Evolutionary conservation across 2,113 vertebrate genomes (phyloP).

Genomic region (Eulemur macaco): DNA sequence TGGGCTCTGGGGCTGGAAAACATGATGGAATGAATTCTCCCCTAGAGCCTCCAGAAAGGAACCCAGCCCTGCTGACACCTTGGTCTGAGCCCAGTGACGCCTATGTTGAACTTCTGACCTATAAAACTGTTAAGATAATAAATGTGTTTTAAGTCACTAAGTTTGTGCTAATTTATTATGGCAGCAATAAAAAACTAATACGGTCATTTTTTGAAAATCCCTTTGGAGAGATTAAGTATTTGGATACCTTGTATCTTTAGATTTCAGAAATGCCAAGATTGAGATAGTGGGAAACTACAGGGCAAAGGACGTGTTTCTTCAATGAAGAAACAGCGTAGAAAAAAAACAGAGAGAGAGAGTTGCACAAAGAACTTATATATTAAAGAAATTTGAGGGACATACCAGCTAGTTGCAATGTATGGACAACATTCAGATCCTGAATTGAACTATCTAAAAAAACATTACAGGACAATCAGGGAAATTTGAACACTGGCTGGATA

Average conservation of each 20-base stretch:
- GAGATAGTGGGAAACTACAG: background rate
- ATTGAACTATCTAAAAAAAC: background rate
- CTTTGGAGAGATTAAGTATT: conserved; percentile 51
- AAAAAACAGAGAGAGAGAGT: background rate
- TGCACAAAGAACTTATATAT: background rate
- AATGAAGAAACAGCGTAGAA: background rate
- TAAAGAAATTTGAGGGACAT: background rate
- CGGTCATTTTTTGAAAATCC: background rate
- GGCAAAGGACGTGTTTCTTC: background rate
- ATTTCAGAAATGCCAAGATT: background rate
- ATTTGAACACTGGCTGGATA: background rate
- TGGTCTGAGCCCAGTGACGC: background rate
- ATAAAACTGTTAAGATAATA: background rate
- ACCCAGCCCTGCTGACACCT: background rate
- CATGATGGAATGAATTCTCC: background rate
- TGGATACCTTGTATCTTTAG: conserved; percentile 45
- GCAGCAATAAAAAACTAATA: conserved; percentile 22
- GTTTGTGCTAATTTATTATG: conserved; percentile 28
- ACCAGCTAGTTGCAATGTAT: background rate
- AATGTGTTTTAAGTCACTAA: background rate
- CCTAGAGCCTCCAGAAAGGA: background rate
- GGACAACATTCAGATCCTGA: conserved; percentile 6
- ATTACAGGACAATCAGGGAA: background rate
- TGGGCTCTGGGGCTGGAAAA: background rate
- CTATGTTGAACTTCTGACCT: background rate